These are phyloP conservation scores for Neoaliturus tenellus DNA, from an alignment of 2,888 invertebrate species.

Conservation along the genomic window DNA sequence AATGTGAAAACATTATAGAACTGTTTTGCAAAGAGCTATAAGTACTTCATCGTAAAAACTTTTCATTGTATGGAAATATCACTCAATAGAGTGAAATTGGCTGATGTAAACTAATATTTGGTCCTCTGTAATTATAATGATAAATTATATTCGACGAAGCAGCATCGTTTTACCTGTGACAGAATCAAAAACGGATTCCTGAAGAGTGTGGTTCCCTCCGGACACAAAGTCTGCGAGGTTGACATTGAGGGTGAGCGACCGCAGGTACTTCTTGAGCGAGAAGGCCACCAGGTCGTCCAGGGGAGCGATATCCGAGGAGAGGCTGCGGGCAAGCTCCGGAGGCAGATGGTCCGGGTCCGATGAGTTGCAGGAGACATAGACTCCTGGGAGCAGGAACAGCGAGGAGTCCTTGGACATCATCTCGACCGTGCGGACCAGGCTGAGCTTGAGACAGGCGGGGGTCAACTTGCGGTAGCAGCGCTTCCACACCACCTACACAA, in stretches of 20 bases:
- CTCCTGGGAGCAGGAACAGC: conserved; percentile 17
- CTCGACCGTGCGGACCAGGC: conserved; percentile 35
- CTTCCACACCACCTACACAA: conserved; percentile 48
- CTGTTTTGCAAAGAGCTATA: too few species aligned
- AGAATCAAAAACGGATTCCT: background rate
- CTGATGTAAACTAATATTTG: too few species aligned
- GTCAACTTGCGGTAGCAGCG: conserved; percentile 39
- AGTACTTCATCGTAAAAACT: too few species aligned
- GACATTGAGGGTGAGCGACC: conserved; percentile 51
- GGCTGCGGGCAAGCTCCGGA: conserved; percentile 46
- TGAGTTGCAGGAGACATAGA: conserved; percentile 37
- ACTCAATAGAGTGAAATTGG: too few species aligned
- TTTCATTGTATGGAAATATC: too few species aligned
- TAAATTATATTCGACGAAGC: too few species aligned
- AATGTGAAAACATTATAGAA: too few species aligned
- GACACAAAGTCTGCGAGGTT: conserved; percentile 20
- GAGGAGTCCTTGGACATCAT: conserved; percentile 42
- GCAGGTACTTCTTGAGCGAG: conserved; percentile 29
- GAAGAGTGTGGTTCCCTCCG: conserved; percentile 14
- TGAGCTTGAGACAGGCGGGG: conserved; percentile 49
- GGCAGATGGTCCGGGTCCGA: background rate
- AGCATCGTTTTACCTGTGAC: conserved; percentile 6
- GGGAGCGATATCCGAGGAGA: conserved; percentile 38
- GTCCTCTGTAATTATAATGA: too few species aligned
- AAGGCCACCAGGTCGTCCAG: conserved; percentile 48